A percentile compares a stretch with the other conserved stretches of the same genome.
Conservation (phyloP, 2,888 invertebrate genomes). For the Brachynemurus nebulosus region DNA sequence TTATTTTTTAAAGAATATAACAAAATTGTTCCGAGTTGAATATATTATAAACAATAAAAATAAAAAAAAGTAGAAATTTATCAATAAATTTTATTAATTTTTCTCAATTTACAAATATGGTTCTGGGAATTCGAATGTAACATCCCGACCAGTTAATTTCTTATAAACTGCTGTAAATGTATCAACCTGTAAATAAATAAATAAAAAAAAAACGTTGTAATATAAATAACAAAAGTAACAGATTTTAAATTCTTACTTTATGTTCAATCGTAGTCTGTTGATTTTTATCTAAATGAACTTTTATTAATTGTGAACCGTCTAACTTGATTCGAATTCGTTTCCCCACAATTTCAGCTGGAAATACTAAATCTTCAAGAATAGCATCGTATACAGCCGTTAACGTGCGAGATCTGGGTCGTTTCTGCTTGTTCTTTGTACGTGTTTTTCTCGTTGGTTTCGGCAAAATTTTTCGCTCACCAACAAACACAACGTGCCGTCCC, state of each 20-base stretch:
- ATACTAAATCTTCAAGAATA: constrained; percentile 93
- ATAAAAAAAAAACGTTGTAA: background rate
- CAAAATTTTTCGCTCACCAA: constrained; percentile 94
- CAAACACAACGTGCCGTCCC: constrained; percentile 95
- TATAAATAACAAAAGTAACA: background rate
- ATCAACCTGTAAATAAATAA: constrained; percentile 63
- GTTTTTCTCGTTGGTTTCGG: constrained; percentile 97
- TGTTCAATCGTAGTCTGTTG: constrained; percentile 99
- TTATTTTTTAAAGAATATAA: too few species aligned
- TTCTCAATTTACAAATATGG: constrained; percentile 64
- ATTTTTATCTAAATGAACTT: constrained; percentile 95
- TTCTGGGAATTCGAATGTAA: constrained; percentile 98
- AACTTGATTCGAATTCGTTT: constrained; percentile 92
- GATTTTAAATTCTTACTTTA: constrained; percentile 64
- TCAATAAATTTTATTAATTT: constrained; percentile 5
- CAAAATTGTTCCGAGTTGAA: too few species aligned
- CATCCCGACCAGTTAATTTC: constrained; percentile 97
- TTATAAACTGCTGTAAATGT: constrained; percentile 98
- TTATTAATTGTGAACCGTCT: constrained; percentile 91
- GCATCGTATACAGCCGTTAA: constrained; percentile 96
- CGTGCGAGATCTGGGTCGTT: constrained; percentile 70
- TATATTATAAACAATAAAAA: too few species aligned
- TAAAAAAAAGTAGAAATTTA: background rate
- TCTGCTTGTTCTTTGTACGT: constrained; percentile 61
- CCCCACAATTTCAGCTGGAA: constrained; percentile 98